Base-by-base conservation (phyloP, 2,113 vertebrate species). In the Globicephala melas region DNA sequence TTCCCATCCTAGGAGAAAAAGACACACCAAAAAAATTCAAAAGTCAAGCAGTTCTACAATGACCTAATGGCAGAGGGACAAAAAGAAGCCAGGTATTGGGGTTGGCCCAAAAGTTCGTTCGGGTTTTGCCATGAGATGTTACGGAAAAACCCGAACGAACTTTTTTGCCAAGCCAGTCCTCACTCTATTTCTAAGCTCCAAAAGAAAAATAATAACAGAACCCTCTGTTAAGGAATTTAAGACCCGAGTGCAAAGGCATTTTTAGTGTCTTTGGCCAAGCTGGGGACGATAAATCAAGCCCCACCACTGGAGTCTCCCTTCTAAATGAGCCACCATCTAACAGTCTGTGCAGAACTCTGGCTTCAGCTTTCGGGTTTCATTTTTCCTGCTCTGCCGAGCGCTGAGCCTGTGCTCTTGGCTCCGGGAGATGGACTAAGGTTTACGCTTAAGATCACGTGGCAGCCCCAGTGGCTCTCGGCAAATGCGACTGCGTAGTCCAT, bases 361-460 rank as follows among this genome's bases (percentile, higher is more conserved):
- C 88, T 95, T 62, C 70, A 50, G 38, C 74, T 82, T 89, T 95
- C 20, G 2, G 20, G 71, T 84, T 83, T 92, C 28, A 31, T 63
- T 83, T 91, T 76, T 60, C 20, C 90, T 92, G 18, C 55, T 94
- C 91, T 84, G 62, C 62, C 3, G 10, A 92, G 88, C 0, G 20
- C 77, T 71, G 41, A 73, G 62, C 60, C 84, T 33, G 18, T 68
- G 76, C 38, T 87, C 53, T 92, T 94, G 85, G 89, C 71, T 95
- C 47, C 1, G 18, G 62, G 33, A 84, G 70, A 92, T 88, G 38
- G 47, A 60, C 73, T 94, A 90, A 92, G 70, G 83, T 82, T 98
- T 98, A 93, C 70, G 71, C 92, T 96, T 74, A 58, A 90, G 73
- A 68, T 95, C 91, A 96, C 15, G 1, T 88, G 97, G 47, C 88